These are phyloP conservation scores for Florisuga fusca DNA, from an alignment of 2,797 vertebrate genomes.

Conservation along the genomic window DNA sequence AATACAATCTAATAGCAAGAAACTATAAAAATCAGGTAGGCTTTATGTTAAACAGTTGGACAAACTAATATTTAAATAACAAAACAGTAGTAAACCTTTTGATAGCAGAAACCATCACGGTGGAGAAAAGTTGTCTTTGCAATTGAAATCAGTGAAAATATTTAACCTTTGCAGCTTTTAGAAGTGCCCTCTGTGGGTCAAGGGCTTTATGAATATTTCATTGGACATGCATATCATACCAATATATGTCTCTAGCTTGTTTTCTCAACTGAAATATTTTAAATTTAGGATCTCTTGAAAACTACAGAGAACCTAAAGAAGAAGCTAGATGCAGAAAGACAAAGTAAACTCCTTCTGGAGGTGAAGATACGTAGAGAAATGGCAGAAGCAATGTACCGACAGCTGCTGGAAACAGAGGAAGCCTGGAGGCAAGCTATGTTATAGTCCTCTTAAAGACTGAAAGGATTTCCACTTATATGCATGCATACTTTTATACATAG, in stretches of 20 bases:
- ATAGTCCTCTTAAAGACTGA: neutral
- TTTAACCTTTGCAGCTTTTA: neutral
- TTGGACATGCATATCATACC: neutral
- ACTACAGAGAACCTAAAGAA: slow-evolving; percentile 82
- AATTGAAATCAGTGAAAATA: neutral
- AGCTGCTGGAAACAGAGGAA: slow-evolving; percentile 88
- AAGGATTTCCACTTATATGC: neutral
- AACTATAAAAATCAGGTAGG: neutral
- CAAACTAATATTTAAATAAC: neutral
- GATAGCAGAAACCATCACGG: neutral
- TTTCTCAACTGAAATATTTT: neutral
- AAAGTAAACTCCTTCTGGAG: slow-evolving; percentile 86
- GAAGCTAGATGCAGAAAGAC: slow-evolving; percentile 84
- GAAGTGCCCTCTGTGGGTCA: neutral
- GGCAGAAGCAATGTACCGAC: slow-evolving; percentile 90
- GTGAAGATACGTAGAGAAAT: slow-evolving; percentile 92
- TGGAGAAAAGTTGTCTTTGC: neutral
- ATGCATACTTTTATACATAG: neutral
- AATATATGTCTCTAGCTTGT: neutral
- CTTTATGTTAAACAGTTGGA: neutral
- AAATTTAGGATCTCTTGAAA: slow-evolving; percentile 83
- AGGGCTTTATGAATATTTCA: neutral
- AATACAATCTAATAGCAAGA: neutral
- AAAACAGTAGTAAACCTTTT: neutral
- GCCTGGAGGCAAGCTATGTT: slow-evolving; percentile 78